Evolutionary conservation across 64 coral and sea anemone genomes (phyloP).

Genomic region (Pocillopora verrucosa): DNA sequence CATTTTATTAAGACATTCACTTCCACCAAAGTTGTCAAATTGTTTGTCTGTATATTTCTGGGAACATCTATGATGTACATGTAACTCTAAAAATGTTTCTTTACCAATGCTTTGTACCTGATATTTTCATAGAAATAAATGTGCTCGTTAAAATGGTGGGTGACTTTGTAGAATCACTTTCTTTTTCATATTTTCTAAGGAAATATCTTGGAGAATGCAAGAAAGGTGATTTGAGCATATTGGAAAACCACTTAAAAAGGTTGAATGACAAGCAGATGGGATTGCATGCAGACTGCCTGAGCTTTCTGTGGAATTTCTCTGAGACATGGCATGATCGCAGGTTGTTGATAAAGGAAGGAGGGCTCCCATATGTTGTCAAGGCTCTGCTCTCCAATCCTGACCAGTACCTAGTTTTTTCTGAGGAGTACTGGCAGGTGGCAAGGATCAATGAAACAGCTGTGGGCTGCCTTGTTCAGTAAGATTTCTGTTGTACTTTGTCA

Average conservation of each 20-base stretch:
- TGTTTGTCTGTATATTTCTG: no score
- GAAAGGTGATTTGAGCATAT: neutral
- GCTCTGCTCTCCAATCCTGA: slow-evolving; percentile 67
- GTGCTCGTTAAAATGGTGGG: neutral
- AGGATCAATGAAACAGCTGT: slow-evolving; percentile 92
- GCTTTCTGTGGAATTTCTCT: slow-evolving; percentile 90
- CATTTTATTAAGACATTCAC: no score
- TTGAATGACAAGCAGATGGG: slow-evolving; percentile 88
- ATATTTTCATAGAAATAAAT: neutral
- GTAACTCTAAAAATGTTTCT: no score
- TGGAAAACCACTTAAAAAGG: slow-evolving; percentile 37
- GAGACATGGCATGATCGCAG: slow-evolving; percentile 75
- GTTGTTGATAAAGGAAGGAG: slow-evolving; percentile 66
- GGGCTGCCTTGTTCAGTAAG: slow-evolving; percentile 89
- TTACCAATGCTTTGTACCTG: no score
- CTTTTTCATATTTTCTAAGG: neutral
- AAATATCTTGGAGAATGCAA: slow-evolving; percentile 1
- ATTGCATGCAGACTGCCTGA: slow-evolving; percentile 84
- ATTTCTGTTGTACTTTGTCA: neutral
- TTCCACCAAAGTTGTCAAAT: no score
- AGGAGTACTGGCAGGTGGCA: slow-evolving; percentile 74
- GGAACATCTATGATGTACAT: no score
- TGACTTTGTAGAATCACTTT: neutral
- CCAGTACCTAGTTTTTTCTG: slow-evolving; percentile 22
- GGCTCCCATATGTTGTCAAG: slow-evolving; percentile 65